These are phyloP conservation scores for Dermolepida albohirtum DNA, from an alignment of 2,888 invertebrate genomes.

Conservation along the genomic window DNA sequence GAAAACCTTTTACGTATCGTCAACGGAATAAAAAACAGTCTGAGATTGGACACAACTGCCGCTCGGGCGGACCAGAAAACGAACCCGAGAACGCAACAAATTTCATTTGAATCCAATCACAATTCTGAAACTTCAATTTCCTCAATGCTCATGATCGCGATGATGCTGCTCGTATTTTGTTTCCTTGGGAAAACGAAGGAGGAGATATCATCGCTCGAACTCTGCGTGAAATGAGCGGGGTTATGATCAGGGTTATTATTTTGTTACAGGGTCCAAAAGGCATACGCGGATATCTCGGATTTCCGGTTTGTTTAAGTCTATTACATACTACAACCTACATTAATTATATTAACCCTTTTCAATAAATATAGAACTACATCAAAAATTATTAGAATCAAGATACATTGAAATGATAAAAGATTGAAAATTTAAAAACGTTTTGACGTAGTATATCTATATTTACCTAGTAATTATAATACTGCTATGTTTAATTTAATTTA, in stretches of 20 bases:
- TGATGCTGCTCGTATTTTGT: conserved; percentile 10
- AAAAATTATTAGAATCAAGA: too few relatives aligned
- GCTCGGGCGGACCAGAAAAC: conserved; percentile 10
- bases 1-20: conserved; percentile 1
- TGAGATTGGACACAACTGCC: conserved; percentile 1
- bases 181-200: neutral
- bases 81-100: conserved; percentile 10
- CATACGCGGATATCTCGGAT: conserved; percentile 70
- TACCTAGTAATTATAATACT: too few relatives aligned
- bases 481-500: too few relatives aligned
- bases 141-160: conserved; percentile 23
- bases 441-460: too few relatives aligned
- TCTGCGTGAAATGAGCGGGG: conserved; percentile 6
- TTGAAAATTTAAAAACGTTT: too few relatives aligned
- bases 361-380: too few relatives aligned
- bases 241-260: conserved; percentile 50
- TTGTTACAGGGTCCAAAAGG: conserved; percentile 70
- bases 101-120: conserved; percentile 36
- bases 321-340: conserved; percentile 5
- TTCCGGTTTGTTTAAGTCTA: conserved; percentile 68
- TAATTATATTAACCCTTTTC: neutral
- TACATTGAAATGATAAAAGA: too few relatives aligned
- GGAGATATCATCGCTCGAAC: neutral
- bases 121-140: conserved; percentile 31
- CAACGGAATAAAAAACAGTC: conserved; percentile 20